A percentile compares a stretch with the other conserved stretches of the same genome.
Evolutionary conservation across 2,797 vertebrate genomes (phyloP).

Genomic region (Tapera naevia): DNA sequence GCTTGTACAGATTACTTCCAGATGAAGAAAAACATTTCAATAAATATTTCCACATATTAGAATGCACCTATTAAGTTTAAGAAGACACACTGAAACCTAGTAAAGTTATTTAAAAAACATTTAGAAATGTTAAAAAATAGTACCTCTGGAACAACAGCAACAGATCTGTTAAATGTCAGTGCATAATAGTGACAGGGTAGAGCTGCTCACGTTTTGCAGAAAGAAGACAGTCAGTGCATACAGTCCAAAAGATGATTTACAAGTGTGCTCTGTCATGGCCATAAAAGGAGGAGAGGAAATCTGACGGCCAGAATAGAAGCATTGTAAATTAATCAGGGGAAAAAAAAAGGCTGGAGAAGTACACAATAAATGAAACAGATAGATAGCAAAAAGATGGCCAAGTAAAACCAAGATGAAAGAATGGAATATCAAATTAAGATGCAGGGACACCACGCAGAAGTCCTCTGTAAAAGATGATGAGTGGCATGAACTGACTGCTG

Average conservation of each 20-base stretch:
- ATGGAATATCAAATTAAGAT: background rate
- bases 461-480: background rate
- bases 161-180: conserved; percentile 11
- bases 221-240: conserved; percentile 5
- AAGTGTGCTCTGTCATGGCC: background rate
- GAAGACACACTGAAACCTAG: background rate
- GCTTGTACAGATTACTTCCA: background rate
- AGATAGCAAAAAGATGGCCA: background rate
- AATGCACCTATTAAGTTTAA: background rate
- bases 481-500: background rate
- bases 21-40: background rate
- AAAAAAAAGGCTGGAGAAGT: background rate
- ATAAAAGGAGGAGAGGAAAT: conserved; percentile 65
- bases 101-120: background rate
- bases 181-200: background rate
- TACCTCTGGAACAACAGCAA: conserved; percentile 13
- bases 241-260: conserved; percentile 21
- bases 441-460: background rate
- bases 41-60: background rate
- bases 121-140: background rate
- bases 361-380: background rate
- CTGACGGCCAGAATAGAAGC: conserved; percentile 45
- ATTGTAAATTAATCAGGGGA: background rate
- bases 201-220: conserved; percentile 22
- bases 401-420: background rate